Evolutionary conservation across 2,888 invertebrate species (phyloP), one percentile per base, ranked within the genome.

Genomic region (Amiota mariae): DNA sequence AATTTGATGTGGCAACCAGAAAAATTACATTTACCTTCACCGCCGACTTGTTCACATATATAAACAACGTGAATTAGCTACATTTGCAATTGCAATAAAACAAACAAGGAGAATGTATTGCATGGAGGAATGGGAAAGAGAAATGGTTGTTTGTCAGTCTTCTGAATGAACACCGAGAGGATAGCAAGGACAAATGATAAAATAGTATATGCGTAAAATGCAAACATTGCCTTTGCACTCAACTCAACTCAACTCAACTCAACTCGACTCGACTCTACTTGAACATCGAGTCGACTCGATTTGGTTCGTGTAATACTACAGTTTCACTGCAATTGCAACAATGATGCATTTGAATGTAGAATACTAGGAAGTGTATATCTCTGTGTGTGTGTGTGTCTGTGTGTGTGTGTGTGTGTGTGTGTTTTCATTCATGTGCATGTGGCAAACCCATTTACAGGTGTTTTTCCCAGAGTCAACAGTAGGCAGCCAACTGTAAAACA

Each of bases 401-500:
- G 18, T n/a, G 73, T 48, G 10, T 70, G 24, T 51, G 49, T 73
- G 18, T n/a, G 73, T 48, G 10, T 70, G 24, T 51, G 49, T 73
- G 18, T n/a, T 56, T 61, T 36, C 59, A 71, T 61, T 70, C 51
- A 70, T 49, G 71, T 49, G 47, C 56, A 47, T 71, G 64, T 72
- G 56, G 74, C 77, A 85, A 83, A 72, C 70, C 76, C 75, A 75
- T 78, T 81, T 82, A 83, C 83, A 83, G 83, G 83, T 83, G 85
- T 85, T 84, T 85, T 49, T 77, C 78, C 76, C 82, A 80, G 80
- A 85, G 83, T 85, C 86, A 83, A 81, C 81, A 81, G 74, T 75
- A 81, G 78, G 79, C 78, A 85, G 68, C 77, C 85, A 85, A 78
- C 78, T 80, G 86, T 85, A 82, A 82, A 84, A 81, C 86, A 83